Evolutionary conservation across 1,140 invertebrate genomes (phyloP).

Genomic region (Vanessa atalanta): DNA sequence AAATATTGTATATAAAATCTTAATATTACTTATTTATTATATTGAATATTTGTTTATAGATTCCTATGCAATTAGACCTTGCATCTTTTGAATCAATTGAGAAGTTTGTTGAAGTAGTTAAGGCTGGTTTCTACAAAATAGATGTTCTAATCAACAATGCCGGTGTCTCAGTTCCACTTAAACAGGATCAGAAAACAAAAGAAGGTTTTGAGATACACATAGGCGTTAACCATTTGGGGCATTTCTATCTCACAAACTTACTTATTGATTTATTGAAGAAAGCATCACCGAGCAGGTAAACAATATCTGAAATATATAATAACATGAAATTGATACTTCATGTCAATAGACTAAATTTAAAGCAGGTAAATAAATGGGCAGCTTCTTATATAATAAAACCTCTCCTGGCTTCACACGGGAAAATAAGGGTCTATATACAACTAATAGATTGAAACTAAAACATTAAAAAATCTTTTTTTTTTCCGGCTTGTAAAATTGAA

Average conservation of each 20-base stretch:
- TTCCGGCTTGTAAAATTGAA: too few species aligned
- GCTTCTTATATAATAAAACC: too few species aligned
- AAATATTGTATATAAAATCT: not conserved
- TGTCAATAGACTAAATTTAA: too few species aligned
- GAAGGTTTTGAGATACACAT: conserved; percentile 92
- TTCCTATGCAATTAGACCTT: conserved; percentile 87
- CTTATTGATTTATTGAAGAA: conserved; percentile 83
- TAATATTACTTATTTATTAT: not conserved
- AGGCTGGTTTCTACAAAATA: conserved; percentile 81
- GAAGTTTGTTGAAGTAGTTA: conserved; percentile 85
- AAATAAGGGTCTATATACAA: too few species aligned
- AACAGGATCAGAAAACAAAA: conserved; percentile 80
- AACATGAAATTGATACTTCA: not conserved
- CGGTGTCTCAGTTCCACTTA: conserved; percentile 86
- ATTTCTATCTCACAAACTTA: conserved; percentile 91
- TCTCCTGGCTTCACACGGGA: too few species aligned
- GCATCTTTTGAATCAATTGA: conserved; percentile 86
- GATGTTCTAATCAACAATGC: conserved; percentile 96
- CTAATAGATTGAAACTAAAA: too few species aligned
- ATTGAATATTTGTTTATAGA: conserved; percentile 66
- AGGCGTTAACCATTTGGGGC: conserved; percentile 90
- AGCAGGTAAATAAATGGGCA: too few species aligned
- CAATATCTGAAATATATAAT: conserved; percentile 21
- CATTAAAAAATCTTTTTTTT: too few species aligned
- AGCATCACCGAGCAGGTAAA: conserved; percentile 81